Evolutionary conservation across 2,113 vertebrate genomes (phyloP), one percentile per base, ranked within the genome.

Genomic region (Lanius ludovicianus): DNA sequence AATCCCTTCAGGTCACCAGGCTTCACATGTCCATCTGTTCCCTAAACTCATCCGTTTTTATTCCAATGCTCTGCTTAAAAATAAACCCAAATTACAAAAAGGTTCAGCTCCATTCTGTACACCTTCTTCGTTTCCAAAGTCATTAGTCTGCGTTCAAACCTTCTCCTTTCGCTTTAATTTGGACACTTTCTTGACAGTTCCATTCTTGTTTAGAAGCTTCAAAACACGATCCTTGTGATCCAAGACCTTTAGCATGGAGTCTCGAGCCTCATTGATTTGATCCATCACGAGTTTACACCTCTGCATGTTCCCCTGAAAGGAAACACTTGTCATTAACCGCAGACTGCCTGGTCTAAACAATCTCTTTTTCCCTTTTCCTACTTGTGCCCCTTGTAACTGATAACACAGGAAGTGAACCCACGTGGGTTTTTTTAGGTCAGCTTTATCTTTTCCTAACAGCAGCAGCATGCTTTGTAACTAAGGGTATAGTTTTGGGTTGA

Each of bases 201-300:
- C 99, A 3, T 99, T 99, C 98, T 99, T 99, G 98, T 99, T 99
- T 82, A 99, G 98, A 95, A 99, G 98, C 97, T 99, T 99, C 96
- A 99, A 97, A 90, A 99, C 99, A 79, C 99, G 98, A 42, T 99
- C 99, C 95, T 99, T 99, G 96, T 99, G 99, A 96, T 99, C 99
- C 91, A 99, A 98, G 57, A 99, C 99, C 94, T 99, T 99, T 96
- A 99, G 99, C 99, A 99, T 99, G 96, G 99, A 99, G 98, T 99
- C 99, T 96, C 99, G 98, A 95, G 99, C 99, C 96, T 99, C 99
- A 5, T 98, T 99, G 97, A 99, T 99, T 98, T 99, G 99, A 98
- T 99, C 99, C 99, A 99, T 99, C 92, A 99, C 99, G n/a, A 99
- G 98, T 97, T 99, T 99, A 95, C 99, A 99, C 96, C 99, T 99